A percentile compares a stretch with the other conserved stretches of the same genome.
These are phyloP conservation scores for Coelopa frigida DNA, from an alignment of 1,140 invertebrate genomes.

Conservation along the genomic window DNA sequence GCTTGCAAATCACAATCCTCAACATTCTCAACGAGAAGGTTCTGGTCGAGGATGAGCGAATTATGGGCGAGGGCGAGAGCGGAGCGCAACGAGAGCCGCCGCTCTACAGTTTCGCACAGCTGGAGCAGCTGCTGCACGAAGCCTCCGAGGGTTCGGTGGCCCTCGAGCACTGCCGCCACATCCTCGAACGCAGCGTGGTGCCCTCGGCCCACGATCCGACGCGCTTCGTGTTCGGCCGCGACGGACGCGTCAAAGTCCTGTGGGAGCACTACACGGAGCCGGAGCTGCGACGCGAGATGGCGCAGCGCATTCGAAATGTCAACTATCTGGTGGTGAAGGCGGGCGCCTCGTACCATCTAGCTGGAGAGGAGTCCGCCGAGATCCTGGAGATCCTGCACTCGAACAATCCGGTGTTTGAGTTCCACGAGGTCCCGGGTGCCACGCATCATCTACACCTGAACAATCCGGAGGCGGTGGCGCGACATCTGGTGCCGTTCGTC, in stretches of 20 bases:
- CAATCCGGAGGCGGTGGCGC: constrained; percentile 50
- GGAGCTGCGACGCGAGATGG: constrained; percentile 13
- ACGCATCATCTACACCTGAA: constrained; percentile 65
- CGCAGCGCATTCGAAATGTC: constrained; percentile 12
- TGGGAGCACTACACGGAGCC: constrained; percentile 7
- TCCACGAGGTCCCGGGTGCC: constrained; percentile 51
- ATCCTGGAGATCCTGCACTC: constrained; percentile 48
- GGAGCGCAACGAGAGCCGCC: constrained; percentile 49
- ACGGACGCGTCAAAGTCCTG: constrained; percentile 47
- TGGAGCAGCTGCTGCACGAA: constrained; percentile 46
- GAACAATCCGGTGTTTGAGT: constrained; percentile 51
- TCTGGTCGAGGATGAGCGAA: constrained; percentile 22
- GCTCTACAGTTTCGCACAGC: constrained; percentile 50
- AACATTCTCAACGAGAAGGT: constrained; percentile 1
- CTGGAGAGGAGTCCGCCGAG: constrained; percentile 41
- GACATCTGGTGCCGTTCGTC: constrained; percentile 50
- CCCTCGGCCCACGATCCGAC: constrained; percentile 47
- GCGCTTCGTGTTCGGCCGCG: constrained; percentile 53
- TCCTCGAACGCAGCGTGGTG: constrained; percentile 51
- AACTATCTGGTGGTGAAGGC: constrained; percentile 30
- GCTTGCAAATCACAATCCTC: not conserved
- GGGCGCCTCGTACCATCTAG: constrained; percentile 11
- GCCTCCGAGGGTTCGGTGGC: constrained; percentile 48
- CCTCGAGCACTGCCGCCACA: constrained; percentile 46
- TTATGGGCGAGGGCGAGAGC: constrained; percentile 45